Conservation (phyloP, 2,113 vertebrate genomes). For the Nibea albiflora region DNA sequence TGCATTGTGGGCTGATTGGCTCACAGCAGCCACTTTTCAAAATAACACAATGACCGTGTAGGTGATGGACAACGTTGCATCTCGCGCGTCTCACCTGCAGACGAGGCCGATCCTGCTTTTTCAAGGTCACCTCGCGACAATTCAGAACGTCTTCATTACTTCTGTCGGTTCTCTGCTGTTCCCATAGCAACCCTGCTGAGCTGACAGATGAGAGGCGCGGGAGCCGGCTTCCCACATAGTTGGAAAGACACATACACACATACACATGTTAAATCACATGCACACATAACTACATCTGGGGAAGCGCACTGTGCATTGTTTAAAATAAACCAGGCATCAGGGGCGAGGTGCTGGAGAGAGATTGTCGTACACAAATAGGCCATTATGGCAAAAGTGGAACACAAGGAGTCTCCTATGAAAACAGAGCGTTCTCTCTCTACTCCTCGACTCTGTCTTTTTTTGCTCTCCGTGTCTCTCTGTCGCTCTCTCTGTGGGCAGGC, state of each 20-base stretch:
- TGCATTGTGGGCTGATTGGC: conserved; percentile 22
- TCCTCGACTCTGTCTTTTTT: conserved; percentile 16
- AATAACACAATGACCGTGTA: not conserved
- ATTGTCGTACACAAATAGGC: conserved; percentile 79
- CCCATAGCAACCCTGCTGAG: conserved; percentile 82
- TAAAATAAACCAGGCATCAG: conserved; percentile 80
- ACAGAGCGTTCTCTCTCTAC: conserved; percentile 54
- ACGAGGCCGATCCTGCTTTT: conserved; percentile 52
- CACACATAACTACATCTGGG: conserved; percentile 63
- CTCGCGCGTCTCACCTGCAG: conserved; percentile 36
- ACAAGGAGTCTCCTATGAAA: conserved; percentile 74
- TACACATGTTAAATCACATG: conserved; percentile 11
- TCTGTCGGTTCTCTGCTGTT: conserved; percentile 74
- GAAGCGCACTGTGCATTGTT: conserved; percentile 73
- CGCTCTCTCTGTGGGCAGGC: conserved; percentile 63
- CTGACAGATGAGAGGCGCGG: conserved; percentile 79
- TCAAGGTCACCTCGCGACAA: conserved; percentile 79
- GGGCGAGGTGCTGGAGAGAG: conserved; percentile 71
- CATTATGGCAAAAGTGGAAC: conserved; percentile 79
- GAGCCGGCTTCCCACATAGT: conserved; percentile 76
- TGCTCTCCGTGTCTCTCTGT: conserved; percentile 24
- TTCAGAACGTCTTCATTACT: conserved; percentile 79
- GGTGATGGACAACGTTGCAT: not conserved
- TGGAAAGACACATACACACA: conserved; percentile 19
- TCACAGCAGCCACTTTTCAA: not conserved